These are phyloP conservation scores for Napeogenes sylphis DNA, from an alignment of 2,888 invertebrate genomes.

Conservation along the genomic window DNA sequence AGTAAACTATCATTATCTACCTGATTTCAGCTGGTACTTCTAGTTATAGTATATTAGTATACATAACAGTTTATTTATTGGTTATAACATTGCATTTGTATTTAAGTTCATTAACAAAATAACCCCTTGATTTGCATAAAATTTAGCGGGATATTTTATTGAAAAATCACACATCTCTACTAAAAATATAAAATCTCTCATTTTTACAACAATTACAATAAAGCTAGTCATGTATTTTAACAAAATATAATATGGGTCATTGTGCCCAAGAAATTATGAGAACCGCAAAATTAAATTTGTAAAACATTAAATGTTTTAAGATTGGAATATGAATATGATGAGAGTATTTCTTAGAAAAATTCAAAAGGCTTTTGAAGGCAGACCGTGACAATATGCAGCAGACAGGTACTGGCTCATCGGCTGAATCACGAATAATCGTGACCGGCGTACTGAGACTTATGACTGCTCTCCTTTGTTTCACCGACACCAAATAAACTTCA, in stretches of 20 bases:
- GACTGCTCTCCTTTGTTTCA: constrained; percentile 30
- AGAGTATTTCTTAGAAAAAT: background rate
- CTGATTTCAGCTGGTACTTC: background rate
- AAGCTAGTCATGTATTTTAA: no score
- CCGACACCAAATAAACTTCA: background rate
- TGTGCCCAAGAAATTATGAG: no score
- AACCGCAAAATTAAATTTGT: no score
- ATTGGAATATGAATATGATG: background rate
- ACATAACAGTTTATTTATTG: no score
- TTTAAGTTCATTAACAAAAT: no score
- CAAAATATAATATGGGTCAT: no score
- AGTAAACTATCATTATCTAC: background rate
- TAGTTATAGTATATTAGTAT: background rate
- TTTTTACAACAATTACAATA: no score
- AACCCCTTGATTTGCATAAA: no score
- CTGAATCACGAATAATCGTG: constrained; percentile 34
- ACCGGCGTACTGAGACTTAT: constrained; percentile 32
- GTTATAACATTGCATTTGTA: no score
- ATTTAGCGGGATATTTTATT: no score
- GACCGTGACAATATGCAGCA: constrained; percentile 1
- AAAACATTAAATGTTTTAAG: background rate
- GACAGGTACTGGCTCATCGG: constrained; percentile 28
- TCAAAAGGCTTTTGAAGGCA: constrained; percentile 1
- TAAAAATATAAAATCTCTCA: no score
- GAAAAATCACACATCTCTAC: no score